phyloP scores from a whole-genome alignment of 1,140 invertebrate species.

The Yoshiicerus persimilis region DNA sequence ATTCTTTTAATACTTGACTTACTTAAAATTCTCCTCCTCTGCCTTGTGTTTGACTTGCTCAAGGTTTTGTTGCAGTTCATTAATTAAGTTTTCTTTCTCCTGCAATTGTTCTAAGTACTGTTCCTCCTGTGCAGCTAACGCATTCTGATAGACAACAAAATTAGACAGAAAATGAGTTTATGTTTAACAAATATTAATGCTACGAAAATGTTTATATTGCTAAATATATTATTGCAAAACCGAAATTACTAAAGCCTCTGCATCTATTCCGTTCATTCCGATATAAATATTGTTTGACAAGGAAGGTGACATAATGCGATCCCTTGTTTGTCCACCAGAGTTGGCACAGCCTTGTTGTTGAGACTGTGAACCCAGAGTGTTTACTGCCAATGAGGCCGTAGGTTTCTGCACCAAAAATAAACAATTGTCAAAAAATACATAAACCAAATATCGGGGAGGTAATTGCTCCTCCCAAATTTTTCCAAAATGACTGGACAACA shows the following conservation, averaged over 20 bases:
- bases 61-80: neutral
- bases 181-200: neutral
- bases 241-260: constrained; percentile 19
- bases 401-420: neutral
- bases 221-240: neutral
- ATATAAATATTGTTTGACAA: neutral
- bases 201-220: neutral
- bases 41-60: neutral
- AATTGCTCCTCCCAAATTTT: too few relatives aligned
- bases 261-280: constrained; percentile 35
- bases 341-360: neutral
- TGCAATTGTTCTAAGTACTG: neutral
- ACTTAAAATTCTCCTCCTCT: constrained; percentile 1
- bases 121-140: constrained; percentile 28
- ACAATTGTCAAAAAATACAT: neutral
- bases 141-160: neutral
- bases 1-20: neutral
- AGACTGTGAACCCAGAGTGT: neutral
- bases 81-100: constrained; percentile 16
- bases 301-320: constrained; percentile 35
- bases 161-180: neutral
- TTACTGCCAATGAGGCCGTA: neutral
- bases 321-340: neutral
- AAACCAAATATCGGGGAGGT: neutral
- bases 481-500: too few relatives aligned